A percentile compares a stretch with the other conserved stretches of the same genome.
Conservation (phyloP, 2,113 vertebrate genomes). For the Marmota monax region DNA sequence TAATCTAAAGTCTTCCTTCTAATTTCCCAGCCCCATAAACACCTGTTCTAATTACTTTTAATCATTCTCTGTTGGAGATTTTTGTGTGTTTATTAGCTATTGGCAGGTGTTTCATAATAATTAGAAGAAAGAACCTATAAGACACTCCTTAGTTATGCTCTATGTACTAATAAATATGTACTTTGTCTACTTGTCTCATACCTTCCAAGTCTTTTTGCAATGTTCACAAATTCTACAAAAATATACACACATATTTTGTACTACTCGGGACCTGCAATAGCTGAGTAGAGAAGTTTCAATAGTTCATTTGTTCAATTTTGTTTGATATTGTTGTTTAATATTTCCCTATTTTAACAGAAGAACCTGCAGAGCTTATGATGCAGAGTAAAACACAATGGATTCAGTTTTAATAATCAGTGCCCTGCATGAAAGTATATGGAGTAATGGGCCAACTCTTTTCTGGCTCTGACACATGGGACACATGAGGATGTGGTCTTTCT, state of each 20-base stretch:
- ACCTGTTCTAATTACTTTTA: slow-evolving; percentile 67
- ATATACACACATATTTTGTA: neutral
- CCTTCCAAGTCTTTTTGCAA: neutral
- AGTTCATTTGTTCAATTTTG: slow-evolving; percentile 14
- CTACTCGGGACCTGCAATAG: neutral
- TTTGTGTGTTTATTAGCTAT: slow-evolving; percentile 46
- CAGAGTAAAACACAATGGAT: neutral
- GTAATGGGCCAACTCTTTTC: slow-evolving; percentile 34
- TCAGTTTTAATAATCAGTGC: slow-evolving; percentile 33
- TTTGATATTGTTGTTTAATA: neutral
- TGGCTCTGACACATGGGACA: neutral
- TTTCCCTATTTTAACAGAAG: neutral
- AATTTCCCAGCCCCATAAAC: slow-evolving; percentile 56
- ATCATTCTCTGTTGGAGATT: slow-evolving; percentile 52
- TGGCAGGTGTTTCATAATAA: slow-evolving; percentile 56
- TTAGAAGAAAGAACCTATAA: neutral
- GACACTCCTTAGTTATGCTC: neutral
- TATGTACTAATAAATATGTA: neutral
- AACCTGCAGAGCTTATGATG: neutral
- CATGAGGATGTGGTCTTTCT: neutral
- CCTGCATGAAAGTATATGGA: neutral
- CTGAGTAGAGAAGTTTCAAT: neutral
- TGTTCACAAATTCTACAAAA: neutral
- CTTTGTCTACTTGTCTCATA: neutral
- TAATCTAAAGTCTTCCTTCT: neutral